phyloP scores from a whole-genome alignment of 1,140 invertebrate genomes.

The Drosophila bocki region DNA sequence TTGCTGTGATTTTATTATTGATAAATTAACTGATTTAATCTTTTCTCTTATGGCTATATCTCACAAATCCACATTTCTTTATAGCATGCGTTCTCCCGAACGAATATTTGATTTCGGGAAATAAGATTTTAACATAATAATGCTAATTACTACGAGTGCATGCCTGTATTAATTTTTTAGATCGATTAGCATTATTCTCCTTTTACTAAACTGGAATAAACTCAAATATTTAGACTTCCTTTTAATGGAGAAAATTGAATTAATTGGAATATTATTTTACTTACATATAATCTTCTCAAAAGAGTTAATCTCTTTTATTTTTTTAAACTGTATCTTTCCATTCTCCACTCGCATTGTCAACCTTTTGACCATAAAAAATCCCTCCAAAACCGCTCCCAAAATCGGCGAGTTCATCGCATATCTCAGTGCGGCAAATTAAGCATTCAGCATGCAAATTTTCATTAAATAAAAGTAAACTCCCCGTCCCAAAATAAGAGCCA shows the following conservation, averaged over 20 bases:
- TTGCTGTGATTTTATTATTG: neutral
- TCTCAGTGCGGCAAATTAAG: constrained; percentile 60
- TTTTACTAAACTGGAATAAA: constrained; percentile 19
- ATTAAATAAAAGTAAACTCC: constrained; percentile 71
- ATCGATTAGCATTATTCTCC: constrained; percentile 16
- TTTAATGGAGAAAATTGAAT: neutral
- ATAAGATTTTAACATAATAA: constrained; percentile 19
- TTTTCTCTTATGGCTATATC: neutral
- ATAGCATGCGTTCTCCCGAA: neutral
- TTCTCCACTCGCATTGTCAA: constrained; percentile 29
- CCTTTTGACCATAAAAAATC: constrained; percentile 55
- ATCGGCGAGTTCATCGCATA: constrained; percentile 11
- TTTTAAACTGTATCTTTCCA: constrained; percentile 36
- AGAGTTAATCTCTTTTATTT: neutral
- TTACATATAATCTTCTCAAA: neutral
- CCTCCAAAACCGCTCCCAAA: constrained; percentile 33
- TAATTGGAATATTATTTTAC: neutral
- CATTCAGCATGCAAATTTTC: constrained; percentile 77
- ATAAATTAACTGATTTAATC: constrained; percentile 4
- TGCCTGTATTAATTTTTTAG: constrained; percentile 12
- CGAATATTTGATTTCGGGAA: neutral
- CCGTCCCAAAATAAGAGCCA: constrained; percentile 25
- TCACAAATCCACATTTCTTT: neutral
- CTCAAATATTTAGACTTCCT: neutral
- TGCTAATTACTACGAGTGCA: constrained; percentile 15